phyloP scores from a whole-genome alignment of 2,113 vertebrate species.

The Felis chaus region DNA sequence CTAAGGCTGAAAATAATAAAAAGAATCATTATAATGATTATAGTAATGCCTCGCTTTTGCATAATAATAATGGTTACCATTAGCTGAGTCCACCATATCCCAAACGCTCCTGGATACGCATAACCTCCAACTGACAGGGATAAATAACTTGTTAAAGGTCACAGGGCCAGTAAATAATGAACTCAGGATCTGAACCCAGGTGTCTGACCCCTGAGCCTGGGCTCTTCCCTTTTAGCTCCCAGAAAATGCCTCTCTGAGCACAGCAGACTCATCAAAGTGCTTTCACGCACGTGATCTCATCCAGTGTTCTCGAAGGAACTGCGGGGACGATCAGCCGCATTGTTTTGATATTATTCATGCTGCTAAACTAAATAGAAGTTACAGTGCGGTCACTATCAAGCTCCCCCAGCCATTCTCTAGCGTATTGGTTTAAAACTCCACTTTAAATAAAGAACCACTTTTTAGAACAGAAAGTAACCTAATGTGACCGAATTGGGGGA shows the following conservation, averaged over 20 bases:
- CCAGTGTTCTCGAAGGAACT: neutral
- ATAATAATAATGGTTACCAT: neutral
- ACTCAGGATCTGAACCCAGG: neutral
- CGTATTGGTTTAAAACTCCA: neutral
- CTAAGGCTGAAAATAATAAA: slow-evolving; percentile 39
- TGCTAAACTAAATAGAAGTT: neutral
- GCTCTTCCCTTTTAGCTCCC: neutral
- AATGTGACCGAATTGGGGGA: neutral
- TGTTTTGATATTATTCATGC: neutral
- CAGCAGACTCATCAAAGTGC: no score
- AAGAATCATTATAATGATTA: neutral
- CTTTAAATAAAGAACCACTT: neutral
- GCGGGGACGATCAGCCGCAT: neutral
- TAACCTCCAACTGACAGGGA: neutral
- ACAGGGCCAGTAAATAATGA: neutral
- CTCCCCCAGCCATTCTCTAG: neutral
- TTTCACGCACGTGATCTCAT: neutral
- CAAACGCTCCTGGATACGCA: neutral
- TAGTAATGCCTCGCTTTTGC: neutral
- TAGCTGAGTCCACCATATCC: neutral
- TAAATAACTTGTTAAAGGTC: neutral
- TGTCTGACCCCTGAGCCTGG: neutral
- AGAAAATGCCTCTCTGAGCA: no score
- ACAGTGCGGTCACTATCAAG: neutral
- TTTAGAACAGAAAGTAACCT: neutral